phyloP scores from a whole-genome alignment of 2,113 vertebrate genomes.

The Siniperca knerii region DNA sequence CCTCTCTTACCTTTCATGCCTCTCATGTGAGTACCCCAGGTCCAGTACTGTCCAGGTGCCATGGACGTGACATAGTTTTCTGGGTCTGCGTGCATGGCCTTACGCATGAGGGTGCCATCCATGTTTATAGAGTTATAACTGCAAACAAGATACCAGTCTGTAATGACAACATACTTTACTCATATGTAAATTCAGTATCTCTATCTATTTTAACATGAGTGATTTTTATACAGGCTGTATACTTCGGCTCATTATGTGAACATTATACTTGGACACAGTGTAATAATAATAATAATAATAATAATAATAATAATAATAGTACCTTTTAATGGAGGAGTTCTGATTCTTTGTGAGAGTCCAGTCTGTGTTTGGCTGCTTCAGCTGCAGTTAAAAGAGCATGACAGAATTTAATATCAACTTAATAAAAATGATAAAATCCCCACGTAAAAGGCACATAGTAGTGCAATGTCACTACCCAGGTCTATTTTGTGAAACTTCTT shows the following conservation, averaged over 20 bases:
- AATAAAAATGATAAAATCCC: not conserved
- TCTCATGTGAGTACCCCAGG: slow-evolving; percentile 85
- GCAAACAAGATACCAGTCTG: slow-evolving; percentile 32
- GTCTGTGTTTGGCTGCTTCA: slow-evolving; percentile 91
- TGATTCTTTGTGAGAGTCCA: slow-evolving; percentile 88
- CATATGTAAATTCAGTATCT: not conserved
- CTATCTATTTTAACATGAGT: not conserved
- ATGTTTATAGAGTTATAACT: slow-evolving; percentile 92
- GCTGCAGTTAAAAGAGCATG: slow-evolving; percentile 75
- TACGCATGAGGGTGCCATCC: slow-evolving; percentile 88
- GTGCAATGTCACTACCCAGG: not conserved
- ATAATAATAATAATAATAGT: slow-evolving; percentile 8
- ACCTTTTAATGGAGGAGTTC: slow-evolving; percentile 90
- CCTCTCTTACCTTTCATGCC: slow-evolving; percentile 74
- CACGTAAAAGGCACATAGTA: not conserved
- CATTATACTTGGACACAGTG: not conserved
- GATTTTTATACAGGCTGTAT: not conserved
- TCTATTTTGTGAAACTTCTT: not conserved
- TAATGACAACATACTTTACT: slow-evolving; percentile 11
- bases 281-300: not conserved
- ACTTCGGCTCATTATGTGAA: not conserved
- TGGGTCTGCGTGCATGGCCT: slow-evolving; percentile 88
- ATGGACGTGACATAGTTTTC: slow-evolving; percentile 89
- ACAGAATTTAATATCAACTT: not conserved
- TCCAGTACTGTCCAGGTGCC: slow-evolving; percentile 88